Conservation (phyloP, 2,797 vertebrate species). For the Xenentodon cancila region DNA sequence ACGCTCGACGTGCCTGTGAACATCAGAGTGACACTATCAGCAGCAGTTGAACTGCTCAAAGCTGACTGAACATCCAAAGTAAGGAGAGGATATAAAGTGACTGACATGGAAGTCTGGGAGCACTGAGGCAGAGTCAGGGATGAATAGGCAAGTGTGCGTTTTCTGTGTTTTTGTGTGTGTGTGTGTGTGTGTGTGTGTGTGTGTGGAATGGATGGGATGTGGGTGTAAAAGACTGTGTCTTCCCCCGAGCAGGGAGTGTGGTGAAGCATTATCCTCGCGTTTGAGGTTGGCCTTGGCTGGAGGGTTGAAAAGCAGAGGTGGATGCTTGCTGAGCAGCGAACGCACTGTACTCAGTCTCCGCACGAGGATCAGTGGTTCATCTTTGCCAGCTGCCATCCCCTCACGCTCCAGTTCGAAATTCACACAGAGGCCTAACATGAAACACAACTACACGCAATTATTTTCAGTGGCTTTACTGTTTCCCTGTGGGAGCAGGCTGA, state of each 20-base stretch:
- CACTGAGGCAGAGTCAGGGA: conserved; percentile 50
- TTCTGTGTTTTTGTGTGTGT: conserved; percentile 15
- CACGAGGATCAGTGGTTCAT: conserved; percentile 34
- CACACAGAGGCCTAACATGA: background rate
- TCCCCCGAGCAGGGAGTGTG: conserved; percentile 36
- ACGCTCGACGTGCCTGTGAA: conserved; percentile 59
- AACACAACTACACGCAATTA: background rate
- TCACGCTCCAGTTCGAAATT: conserved; percentile 18
- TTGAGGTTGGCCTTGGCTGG: conserved; percentile 59
- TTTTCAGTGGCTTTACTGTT: background rate
- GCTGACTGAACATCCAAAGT: conserved; percentile 59
- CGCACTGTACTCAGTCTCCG: conserved; percentile 31
- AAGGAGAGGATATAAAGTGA: conserved; percentile 46
- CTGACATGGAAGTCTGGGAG: conserved; percentile 60
- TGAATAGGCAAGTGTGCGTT: conserved; percentile 29
- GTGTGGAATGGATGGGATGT: conserved; percentile 11
- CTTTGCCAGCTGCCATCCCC: conserved; percentile 17
- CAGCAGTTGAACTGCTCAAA: conserved; percentile 35
- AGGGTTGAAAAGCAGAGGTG: conserved; percentile 60
- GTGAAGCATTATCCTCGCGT: conserved; percentile 54
- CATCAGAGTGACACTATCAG: conserved; percentile 67
- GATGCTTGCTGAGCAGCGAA: conserved; percentile 65
- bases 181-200: conserved; percentile 7
- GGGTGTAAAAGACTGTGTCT: conserved; percentile 32
- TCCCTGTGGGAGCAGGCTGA: background rate